phyloP scores from a whole-genome alignment of 2,797 vertebrate species.

The Taeniopygia guttata region DNA sequence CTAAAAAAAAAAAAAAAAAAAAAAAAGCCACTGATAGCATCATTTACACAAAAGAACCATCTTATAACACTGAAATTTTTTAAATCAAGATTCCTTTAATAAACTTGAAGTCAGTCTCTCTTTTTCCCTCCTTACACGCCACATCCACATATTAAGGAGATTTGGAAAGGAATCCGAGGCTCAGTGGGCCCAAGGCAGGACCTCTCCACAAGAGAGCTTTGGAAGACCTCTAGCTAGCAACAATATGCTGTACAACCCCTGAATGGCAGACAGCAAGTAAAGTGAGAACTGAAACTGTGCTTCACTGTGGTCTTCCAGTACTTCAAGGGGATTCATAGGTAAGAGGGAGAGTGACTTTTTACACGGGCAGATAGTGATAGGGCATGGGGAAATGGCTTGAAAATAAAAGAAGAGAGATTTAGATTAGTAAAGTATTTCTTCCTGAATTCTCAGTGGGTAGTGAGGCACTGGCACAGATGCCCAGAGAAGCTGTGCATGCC shows the following conservation, averaged over 20 bases:
- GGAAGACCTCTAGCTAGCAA: not conserved
- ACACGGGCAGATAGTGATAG: not conserved
- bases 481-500: not conserved
- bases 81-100: not conserved
- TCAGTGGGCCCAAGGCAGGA: not conserved
- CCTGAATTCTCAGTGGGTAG: not conserved
- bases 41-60: not conserved
- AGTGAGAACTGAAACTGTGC: not conserved
- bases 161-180: not conserved
- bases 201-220: not conserved
- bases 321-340: not conserved
- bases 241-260: not conserved
- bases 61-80: not conserved
- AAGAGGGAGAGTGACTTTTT: not conserved
- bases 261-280: not conserved
- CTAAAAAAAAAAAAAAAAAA: constrained; percentile 54
- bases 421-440: too few relatives aligned
- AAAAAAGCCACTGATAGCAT: not conserved
- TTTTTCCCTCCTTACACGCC: not conserved
- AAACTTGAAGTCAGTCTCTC: not conserved
- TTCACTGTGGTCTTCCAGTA: not conserved
- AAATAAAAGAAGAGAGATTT: not conserved
- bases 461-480: not conserved
- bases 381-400: not conserved
- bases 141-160: not conserved